These are phyloP conservation scores for Baryphthengus martii DNA, from an alignment of 2,113 vertebrate species.

Conservation along the genomic window DNA sequence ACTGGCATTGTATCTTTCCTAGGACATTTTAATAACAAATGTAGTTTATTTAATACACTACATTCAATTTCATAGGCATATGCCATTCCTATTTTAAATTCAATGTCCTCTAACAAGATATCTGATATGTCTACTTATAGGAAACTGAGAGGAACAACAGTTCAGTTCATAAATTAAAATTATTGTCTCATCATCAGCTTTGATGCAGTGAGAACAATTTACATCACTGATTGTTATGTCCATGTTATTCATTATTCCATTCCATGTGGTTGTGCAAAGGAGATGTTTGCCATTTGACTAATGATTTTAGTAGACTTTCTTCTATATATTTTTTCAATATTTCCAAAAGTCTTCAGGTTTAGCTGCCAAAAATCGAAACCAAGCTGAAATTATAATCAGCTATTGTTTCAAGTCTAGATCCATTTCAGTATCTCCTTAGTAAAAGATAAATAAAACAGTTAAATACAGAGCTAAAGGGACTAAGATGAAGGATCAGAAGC, in stretches of 20 bases:
- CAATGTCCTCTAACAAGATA: background rate
- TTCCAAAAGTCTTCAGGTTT: background rate
- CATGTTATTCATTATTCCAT: background rate
- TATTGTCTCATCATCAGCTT: background rate
- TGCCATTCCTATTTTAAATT: background rate
- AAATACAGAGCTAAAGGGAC: background rate
- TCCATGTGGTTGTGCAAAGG: background rate
- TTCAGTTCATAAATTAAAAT: conserved; percentile 4
- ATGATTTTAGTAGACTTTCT: background rate
- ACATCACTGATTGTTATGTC: background rate
- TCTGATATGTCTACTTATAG: background rate
- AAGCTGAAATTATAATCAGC: background rate
- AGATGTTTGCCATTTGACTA: background rate
- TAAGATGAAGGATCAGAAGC: background rate
- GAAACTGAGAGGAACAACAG: background rate
- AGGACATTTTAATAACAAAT: background rate
- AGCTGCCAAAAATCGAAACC: background rate
- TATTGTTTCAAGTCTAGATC: background rate
- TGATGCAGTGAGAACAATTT: background rate
- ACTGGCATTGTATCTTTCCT: conserved; percentile 16
- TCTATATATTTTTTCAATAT: background rate
- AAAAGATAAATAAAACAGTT: background rate
- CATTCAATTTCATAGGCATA: background rate
- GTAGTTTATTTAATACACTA: background rate
- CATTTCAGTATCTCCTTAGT: background rate